Percentiles rank a stretch among this genome's conserved stretches.
Conservation (phyloP, 1,140 invertebrate genomes). For the Hycleus cichorii region DNA sequence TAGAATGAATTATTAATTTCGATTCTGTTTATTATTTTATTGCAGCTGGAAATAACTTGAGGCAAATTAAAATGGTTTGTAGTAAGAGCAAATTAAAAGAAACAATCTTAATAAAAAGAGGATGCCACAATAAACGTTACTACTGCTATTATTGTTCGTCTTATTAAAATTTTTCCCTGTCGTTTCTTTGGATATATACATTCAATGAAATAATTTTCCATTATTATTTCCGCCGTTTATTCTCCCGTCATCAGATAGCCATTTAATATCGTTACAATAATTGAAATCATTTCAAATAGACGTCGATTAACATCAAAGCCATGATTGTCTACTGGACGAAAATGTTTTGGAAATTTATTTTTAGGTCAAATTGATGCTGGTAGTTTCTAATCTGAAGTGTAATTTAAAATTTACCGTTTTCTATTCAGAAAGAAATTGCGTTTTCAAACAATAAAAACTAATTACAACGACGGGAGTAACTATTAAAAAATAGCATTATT, state of each 20-base stretch:
- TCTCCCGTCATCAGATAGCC: conserved; percentile 1
- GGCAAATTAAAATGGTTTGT: too few relatives aligned
- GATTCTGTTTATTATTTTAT: too few relatives aligned
- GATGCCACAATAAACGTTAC: too few relatives aligned
- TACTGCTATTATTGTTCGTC: too few relatives aligned
- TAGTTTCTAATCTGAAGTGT: conserved; percentile 7
- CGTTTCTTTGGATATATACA: background rate
- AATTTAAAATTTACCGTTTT: conserved; percentile 12
- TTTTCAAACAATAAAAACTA: conserved; percentile 5
- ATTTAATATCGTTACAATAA: background rate
- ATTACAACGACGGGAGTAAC: background rate
- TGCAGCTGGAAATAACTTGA: too few relatives aligned
- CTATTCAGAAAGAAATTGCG: background rate
- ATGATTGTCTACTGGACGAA: background rate
- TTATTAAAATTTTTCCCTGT: too few relatives aligned
- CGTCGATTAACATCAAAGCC: background rate
- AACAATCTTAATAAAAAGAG: too few relatives aligned
- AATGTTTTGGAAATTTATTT: background rate
- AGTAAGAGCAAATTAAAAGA: too few relatives aligned
- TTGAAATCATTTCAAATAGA: background rate
- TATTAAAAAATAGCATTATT: too few relatives aligned
- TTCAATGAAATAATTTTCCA: conserved; percentile 2
- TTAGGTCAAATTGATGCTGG: conserved; percentile 9
- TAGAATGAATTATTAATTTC: too few relatives aligned
- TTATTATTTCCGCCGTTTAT: conserved; percentile 3